Percentiles rank a stretch among this genome's conserved stretches.
phyloP scores from a whole-genome alignment of 1,140 invertebrate species.

The Formica exsecta region DNA sequence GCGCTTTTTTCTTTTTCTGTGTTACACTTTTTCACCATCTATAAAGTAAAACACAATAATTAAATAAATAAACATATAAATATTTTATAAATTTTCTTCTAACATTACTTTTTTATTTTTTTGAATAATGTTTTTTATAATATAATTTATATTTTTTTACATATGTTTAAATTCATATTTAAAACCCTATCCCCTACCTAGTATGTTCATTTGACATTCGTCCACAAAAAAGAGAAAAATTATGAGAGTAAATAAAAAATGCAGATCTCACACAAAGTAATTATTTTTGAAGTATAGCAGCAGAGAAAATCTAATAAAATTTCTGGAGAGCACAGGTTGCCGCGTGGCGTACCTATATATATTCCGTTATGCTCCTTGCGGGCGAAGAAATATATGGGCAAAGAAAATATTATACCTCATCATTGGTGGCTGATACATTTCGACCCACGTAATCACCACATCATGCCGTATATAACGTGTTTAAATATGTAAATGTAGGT shows the following conservation, averaged over 20 bases:
- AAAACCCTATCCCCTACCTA: too few relatives aligned
- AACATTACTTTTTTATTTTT: too few relatives aligned
- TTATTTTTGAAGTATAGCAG: background rate
- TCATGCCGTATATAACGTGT: slow-evolving; percentile 57
- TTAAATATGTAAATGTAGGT: slow-evolving; percentile 74
- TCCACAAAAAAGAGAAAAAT: background rate
- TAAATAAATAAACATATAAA: too few relatives aligned
- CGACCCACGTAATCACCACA: slow-evolving; percentile 68
- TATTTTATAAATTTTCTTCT: too few relatives aligned
- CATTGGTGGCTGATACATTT: slow-evolving; percentile 58
- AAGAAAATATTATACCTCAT: slow-evolving; percentile 49
- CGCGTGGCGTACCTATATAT: background rate
- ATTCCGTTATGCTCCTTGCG: background rate
- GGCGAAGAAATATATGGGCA: background rate
- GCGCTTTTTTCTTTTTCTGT: too few relatives aligned
- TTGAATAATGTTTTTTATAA: too few relatives aligned
- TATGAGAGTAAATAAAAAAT: background rate
- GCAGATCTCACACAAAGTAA: background rate
- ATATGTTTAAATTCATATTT: too few relatives aligned
- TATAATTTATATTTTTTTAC: too few relatives aligned
- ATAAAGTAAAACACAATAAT: too few relatives aligned
- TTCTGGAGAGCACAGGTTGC: background rate
- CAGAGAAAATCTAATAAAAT: background rate
- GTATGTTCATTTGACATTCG: too few relatives aligned
- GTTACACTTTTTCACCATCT: too few relatives aligned